Evolutionary conservation across 2,888 invertebrate species (phyloP).

Genomic region (Callimorpha dominula): DNA sequence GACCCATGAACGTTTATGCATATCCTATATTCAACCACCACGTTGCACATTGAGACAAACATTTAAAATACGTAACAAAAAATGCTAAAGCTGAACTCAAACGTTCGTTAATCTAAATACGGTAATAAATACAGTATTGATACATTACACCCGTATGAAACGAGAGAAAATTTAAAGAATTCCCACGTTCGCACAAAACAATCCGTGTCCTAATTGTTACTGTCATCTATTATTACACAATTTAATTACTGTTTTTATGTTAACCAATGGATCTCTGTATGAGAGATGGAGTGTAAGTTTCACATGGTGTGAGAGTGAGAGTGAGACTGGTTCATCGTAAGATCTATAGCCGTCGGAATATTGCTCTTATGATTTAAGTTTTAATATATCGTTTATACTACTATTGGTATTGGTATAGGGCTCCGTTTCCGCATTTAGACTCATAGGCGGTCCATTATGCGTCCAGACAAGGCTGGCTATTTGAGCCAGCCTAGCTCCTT

Average conservation of each 20-base stretch:
- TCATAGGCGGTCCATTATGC: no score
- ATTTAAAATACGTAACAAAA: conserved; percentile 7
- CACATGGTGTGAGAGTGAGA: neutral
- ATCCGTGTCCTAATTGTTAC: conserved; percentile 11
- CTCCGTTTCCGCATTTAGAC: no score
- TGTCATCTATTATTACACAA: conserved; percentile 14
- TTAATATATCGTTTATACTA: no score
- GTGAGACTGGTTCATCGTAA: neutral
- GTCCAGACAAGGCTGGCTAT: no score
- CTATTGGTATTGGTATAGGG: no score
- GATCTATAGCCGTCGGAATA: no score
- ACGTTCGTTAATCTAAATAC: conserved; percentile 9
- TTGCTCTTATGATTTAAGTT: no score
- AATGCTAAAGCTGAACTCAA: conserved; percentile 5
- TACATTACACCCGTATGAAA: conserved; percentile 21
- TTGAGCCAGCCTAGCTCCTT: no score
- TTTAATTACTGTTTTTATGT: neutral
- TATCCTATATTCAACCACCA: neutral
- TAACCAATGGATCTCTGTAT: conserved; percentile 1
- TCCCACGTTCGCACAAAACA: conserved; percentile 19
- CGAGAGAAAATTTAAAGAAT: conserved; percentile 22
- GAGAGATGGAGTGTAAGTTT: conserved; percentile 2
- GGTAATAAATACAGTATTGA: conserved; percentile 1
- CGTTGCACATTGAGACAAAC: neutral
- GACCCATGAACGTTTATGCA: no score